Evolutionary conservation across 2,888 invertebrate genomes (phyloP).

Genomic region (Galeruca laticollis): DNA sequence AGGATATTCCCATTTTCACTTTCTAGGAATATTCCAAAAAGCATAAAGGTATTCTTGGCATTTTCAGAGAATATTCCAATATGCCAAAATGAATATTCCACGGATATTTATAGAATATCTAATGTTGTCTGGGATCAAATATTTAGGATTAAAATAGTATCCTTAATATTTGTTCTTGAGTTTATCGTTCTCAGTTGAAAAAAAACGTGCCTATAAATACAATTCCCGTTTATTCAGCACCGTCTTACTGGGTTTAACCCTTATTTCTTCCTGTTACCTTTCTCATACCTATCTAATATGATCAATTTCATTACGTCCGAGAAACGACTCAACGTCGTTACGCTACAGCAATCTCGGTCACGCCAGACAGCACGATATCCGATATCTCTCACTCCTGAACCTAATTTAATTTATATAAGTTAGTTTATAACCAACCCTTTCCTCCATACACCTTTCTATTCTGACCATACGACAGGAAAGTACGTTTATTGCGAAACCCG

Average conservation of each 20-base stretch:
- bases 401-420: conserved; percentile 34
- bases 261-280: neutral
- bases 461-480: conserved; percentile 25
- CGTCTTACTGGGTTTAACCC: neutral
- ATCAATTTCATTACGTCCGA: conserved; percentile 15
- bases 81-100: no score
- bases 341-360: conserved; percentile 12
- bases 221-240: neutral
- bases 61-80: no score
- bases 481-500: conserved; percentile 33
- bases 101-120: no score
- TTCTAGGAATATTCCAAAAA: no score
- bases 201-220: neutral
- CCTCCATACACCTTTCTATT: conserved; percentile 21
- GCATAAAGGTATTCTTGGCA: no score
- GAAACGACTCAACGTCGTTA: conserved; percentile 7
- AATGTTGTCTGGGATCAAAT: no score
- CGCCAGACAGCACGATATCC: conserved; percentile 21
- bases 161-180: no score
- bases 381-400: conserved; percentile 22
- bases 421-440: conserved; percentile 30
- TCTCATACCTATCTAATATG: conserved; percentile 6
- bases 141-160: no score
- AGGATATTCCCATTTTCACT: no score
- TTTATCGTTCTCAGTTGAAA: neutral